Base-by-base conservation (phyloP, 2,113 vertebrate species). In the Cryptomyrus ogoouensis region DNA sequence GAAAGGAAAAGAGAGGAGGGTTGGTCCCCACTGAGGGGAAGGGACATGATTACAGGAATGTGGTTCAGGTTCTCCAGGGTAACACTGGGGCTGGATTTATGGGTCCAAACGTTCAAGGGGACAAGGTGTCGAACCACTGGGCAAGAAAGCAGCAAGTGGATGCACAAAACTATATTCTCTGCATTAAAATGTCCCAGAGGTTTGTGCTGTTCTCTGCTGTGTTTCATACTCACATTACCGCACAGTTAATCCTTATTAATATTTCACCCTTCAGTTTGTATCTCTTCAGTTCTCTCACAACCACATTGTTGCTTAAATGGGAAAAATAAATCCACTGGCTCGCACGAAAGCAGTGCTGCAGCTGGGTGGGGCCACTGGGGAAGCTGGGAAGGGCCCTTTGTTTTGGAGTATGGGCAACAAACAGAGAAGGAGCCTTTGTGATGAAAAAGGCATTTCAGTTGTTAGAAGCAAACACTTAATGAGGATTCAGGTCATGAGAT, bases 21-120 rank as follows among this genome's bases (percentile, higher is more conserved):
- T 21, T 21, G 19, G 74, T 91, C 91, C 87, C 74, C 46, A 85
- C 44, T 39, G 88, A 90, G 88, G 91, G 87, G 87, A 87, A 83
- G 83, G 83, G 74, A 83, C 35, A 83, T 49, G 5, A 31, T 77
- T 77, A 39, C 15, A 74, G 31, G 70, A 49, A 91, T 85, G 90
- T 89, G 89, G 84, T 89, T 87, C 77, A 91, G n/a, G 52, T 42
- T 91, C 87, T 90, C 90, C 90, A 86, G 88, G 66, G 53, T 42
- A 85, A 87, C 84, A 21, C 50, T 88, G 52, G 39, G 5, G 15
- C 85, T n/a, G 6, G n/a, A 87, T 87, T 84, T 84, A 53, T 87
- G 85, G 24, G 50, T 39, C 49, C 19, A 24, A 17, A 39, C 42
- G 24, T 83, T 83, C 77, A 83, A 84, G 44, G 80, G 44, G 44